A percentile compares a stretch with the other conserved stretches of the same genome.
phyloP scores from a whole-genome alignment of 2,113 vertebrate species.

The Ceyx cyanopectus region DNA sequence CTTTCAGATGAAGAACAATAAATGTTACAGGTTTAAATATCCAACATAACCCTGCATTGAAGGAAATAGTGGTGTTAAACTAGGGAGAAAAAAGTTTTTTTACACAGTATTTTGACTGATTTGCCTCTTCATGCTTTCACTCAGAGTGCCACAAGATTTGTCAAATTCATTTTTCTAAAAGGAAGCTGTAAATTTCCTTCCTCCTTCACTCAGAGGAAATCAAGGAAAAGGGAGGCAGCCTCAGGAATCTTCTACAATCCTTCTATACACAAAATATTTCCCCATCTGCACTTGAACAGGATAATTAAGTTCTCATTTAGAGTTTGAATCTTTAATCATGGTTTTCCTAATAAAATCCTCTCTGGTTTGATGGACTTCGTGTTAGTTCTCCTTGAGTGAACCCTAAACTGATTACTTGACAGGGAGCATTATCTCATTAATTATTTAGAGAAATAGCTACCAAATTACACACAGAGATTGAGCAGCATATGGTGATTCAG shows the following conservation, averaged over 20 bases:
- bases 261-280: not conserved
- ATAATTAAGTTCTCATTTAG: slow-evolving; percentile 32
- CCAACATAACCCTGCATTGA: not conserved
- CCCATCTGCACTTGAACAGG: not conserved
- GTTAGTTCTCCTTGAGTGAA: slow-evolving; percentile 26
- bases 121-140: slow-evolving; percentile 17
- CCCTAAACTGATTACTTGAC: slow-evolving; percentile 44
- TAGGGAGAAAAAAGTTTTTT: not conserved
- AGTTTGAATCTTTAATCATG: slow-evolving; percentile 32
- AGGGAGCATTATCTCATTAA: slow-evolving; percentile 44
- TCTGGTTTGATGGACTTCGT: slow-evolving; percentile 9
- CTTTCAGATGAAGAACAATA: not conserved
- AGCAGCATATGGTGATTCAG: slow-evolving; percentile 46
- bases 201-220: not conserved
- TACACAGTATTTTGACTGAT: slow-evolving; percentile 29
- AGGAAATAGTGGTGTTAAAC: slow-evolving; percentile 22
- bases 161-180: not conserved
- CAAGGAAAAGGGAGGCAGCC: not conserved
- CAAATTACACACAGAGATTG: slow-evolving; percentile 50
- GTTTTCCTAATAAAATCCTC: slow-evolving; percentile 41
- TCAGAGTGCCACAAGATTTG: slow-evolving; percentile 5
- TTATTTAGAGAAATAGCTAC: slow-evolving; percentile 56
- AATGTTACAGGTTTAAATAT: not conserved
- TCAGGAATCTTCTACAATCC: not conserved
- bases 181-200: slow-evolving; percentile 1